Conservation (phyloP, 2,888 invertebrate species). For the Slavum lentiscoides region DNA sequence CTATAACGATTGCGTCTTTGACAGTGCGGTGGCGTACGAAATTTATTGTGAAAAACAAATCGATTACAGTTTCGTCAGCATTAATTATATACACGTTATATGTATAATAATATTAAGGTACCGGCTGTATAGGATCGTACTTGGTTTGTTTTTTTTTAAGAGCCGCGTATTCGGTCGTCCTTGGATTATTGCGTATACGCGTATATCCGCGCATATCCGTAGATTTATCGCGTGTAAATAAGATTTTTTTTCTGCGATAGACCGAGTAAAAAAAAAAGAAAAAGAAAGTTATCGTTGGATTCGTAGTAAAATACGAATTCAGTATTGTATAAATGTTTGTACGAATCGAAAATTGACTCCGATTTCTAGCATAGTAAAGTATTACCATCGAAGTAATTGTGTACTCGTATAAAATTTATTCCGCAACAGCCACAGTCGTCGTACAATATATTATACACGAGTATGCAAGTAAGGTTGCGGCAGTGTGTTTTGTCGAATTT, state of each 20-base stretch:
- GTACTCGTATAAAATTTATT: too few relatives aligned
- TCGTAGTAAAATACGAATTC: too few relatives aligned
- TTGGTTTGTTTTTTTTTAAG: conserved; percentile 20
- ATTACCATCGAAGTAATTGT: too few relatives aligned
- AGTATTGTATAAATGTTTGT: too few relatives aligned
- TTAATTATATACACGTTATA: background rate
- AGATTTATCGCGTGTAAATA: background rate
- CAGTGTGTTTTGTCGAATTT: too few relatives aligned
- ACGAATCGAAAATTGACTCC: too few relatives aligned
- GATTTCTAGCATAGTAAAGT: too few relatives aligned
- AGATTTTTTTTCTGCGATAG: background rate
- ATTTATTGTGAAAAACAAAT: conserved; percentile 34
- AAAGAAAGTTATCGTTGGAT: too few relatives aligned
- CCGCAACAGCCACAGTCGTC: too few relatives aligned
- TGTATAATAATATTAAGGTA: background rate
- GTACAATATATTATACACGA: too few relatives aligned
- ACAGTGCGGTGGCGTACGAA: background rate
- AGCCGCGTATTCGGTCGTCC: conserved; percentile 28
- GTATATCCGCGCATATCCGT: background rate
- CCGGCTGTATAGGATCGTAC: conserved; percentile 5
- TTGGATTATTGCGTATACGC: conserved; percentile 6
- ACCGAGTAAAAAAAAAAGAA: too few relatives aligned
- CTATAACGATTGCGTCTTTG: conserved; percentile 32
- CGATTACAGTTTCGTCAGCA: conserved; percentile 19
- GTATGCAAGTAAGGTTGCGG: too few relatives aligned